Evolutionary conservation across 2,797 vertebrate genomes (phyloP).

Genomic region (Danio jaintianensis): DNA sequence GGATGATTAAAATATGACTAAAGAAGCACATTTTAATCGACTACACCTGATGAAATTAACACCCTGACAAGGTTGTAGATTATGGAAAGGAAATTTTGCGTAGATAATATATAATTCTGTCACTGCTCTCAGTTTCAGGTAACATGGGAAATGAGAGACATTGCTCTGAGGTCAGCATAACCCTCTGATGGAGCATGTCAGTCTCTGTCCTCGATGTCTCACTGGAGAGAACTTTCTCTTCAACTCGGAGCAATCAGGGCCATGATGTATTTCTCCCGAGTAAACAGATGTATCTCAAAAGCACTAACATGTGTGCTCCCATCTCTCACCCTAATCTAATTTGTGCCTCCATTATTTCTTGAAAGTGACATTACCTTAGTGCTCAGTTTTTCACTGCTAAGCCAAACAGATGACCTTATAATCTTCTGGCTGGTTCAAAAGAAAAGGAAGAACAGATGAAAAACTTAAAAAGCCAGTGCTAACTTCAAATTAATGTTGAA

Average conservation of each 20-base stretch:
- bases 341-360: conserved; percentile 68
- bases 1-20: background rate
- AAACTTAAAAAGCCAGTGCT: background rate
- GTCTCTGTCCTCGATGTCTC: conserved; percentile 16
- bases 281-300: conserved; percentile 68
- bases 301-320: conserved; percentile 74
- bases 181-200: background rate
- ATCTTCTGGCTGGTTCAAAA: conserved; percentile 1
- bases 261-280: conserved; percentile 73
- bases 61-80: background rate
- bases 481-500: background rate
- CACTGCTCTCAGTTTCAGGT: background rate
- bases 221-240: conserved; percentile 25
- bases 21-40: background rate
- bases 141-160: background rate
- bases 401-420: conserved; percentile 65
- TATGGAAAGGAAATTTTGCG: background rate
- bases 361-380: conserved; percentile 67
- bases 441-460: background rate
- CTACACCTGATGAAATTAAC: background rate
- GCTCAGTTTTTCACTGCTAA: conserved; percentile 60
- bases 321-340: conserved; percentile 68
- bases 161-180: conserved; percentile 7
- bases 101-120: background rate
- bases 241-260: conserved; percentile 67